A percentile compares a stretch with the other conserved stretches of the same genome.
Conservation (phyloP, 53 echinoderm and acorn worm genomes). For the Paracentrotus lividus region DNA sequence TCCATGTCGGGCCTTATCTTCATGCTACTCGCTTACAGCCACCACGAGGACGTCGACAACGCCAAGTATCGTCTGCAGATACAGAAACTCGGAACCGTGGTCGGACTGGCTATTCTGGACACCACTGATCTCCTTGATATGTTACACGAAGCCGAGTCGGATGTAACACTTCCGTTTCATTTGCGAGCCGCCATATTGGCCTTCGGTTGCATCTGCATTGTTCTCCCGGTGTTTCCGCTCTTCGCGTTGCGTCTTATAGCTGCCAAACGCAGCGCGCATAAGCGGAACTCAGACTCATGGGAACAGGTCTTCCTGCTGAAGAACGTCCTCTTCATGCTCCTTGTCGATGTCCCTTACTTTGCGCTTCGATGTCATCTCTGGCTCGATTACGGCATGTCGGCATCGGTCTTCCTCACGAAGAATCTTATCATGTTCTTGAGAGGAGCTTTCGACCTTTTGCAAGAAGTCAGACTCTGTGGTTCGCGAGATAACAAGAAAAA, state of each 20-base stretch:
- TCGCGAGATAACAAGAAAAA: conserved; percentile 67
- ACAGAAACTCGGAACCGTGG: conserved; percentile 82
- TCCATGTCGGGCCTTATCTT: conserved; percentile 84
- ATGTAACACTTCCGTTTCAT: conserved; percentile 69
- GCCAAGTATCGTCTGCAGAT: conserved; percentile 82
- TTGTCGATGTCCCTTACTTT: conserved; percentile 89
- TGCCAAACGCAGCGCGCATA: conserved; percentile 70
- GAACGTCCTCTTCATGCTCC: conserved; percentile 80
- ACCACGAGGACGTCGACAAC: conserved; percentile 86
- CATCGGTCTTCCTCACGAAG: conserved; percentile 90
- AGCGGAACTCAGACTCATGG: conserved; percentile 74
- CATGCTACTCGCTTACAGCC: conserved; percentile 86
- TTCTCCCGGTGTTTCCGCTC: conserved; percentile 86
- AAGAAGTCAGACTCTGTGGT: conserved; percentile 70
- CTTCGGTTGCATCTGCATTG: conserved; percentile 87
- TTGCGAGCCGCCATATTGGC: conserved; percentile 82
- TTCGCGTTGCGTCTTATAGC: conserved; percentile 83
- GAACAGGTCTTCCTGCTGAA: conserved; percentile 84
- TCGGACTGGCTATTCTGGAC: conserved; percentile 87
- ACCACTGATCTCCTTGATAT: conserved; percentile 89
- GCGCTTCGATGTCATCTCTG: conserved; percentile 89
- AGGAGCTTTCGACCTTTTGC: conserved; percentile 76
- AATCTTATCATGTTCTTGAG: conserved; percentile 91
- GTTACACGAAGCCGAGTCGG: conserved; percentile 73
- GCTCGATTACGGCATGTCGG: conserved; percentile 78